Percentiles rank a stretch among this genome's conserved stretches.
phyloP scores from a whole-genome alignment of 1,140 invertebrate species.

The Elymnias hypermnestra region DNA sequence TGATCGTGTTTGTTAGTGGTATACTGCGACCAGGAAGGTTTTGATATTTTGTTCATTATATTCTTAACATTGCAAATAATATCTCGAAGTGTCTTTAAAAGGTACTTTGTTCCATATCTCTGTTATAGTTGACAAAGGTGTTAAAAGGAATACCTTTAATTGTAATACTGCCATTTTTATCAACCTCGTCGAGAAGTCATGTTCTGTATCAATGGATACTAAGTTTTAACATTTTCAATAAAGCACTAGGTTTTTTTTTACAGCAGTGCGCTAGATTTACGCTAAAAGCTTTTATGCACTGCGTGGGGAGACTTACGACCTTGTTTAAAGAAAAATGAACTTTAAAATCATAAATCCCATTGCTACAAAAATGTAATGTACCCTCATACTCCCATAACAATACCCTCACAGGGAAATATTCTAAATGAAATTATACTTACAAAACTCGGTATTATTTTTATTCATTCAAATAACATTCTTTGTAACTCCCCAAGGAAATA shows the following conservation, averaged over 20 bases:
- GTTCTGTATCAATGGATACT: constrained; percentile 63
- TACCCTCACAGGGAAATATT: too few relatives aligned
- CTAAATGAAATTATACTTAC: too few relatives aligned
- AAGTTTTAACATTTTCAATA: constrained; percentile 50
- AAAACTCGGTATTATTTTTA: too few relatives aligned
- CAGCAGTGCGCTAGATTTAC: constrained; percentile 2
- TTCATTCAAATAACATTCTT: too few relatives aligned
- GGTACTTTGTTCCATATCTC: not conserved
- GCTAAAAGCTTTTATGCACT: not conserved
- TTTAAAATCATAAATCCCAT: not conserved
- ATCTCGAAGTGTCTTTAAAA: too few relatives aligned
- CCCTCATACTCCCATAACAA: too few relatives aligned
- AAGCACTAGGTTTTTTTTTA: constrained; percentile 61
- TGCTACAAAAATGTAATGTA: too few relatives aligned
- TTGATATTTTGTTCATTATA: too few relatives aligned
- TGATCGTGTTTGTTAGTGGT: too few relatives aligned
- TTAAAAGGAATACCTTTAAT: not conserved
- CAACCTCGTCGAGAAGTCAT: constrained; percentile 33
- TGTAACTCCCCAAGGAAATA: too few relatives aligned
- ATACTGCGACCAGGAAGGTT: too few relatives aligned
- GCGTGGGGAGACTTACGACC: not conserved
- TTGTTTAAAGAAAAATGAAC: not conserved
- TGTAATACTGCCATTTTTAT: constrained; percentile 8
- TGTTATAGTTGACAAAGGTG: not conserved
- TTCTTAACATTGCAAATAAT: too few relatives aligned